Evolutionary conservation across 2,113 vertebrate species (phyloP).

Genomic region (Hyaena hyaena): DNA sequence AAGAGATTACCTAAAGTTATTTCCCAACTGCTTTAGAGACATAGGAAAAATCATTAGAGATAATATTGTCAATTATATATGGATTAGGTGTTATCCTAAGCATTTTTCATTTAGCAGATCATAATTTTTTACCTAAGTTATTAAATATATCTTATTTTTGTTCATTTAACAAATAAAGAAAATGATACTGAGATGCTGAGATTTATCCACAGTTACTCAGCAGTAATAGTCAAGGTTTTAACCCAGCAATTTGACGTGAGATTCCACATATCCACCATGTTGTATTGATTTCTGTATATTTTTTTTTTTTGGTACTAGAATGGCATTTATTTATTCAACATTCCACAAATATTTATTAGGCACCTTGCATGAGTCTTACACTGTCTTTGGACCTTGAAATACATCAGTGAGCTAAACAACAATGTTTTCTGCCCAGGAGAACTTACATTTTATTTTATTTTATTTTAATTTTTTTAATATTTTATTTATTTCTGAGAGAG

Average conservation of each 20-base stretch:
- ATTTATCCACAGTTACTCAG: not conserved
- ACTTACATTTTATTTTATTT: not conserved
- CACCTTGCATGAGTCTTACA: not conserved
- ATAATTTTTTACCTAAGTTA: not conserved
- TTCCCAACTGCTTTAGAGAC: not conserved
- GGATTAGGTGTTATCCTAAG: not conserved
- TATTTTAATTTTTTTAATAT: no score
- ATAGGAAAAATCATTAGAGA: not conserved
- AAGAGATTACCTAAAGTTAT: not conserved
- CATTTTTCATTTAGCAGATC: not conserved
- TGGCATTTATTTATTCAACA: not conserved
- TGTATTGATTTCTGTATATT: not conserved
- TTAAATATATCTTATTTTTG: not conserved
- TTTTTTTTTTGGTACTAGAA: not conserved
- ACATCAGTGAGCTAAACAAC: not conserved
- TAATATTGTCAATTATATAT: not conserved
- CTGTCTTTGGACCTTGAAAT: not conserved
- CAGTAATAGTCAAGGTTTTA: not conserved
- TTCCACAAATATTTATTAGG: not conserved
- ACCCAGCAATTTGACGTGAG: not conserved
- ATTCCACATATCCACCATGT: not conserved
- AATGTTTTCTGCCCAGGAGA: not conserved
- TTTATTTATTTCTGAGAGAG: no score
- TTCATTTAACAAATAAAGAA: not conserved
- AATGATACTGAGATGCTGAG: not conserved